Evolutionary conservation across 2,797 vertebrate species (phyloP), one percentile per base, ranked within the genome.

Genomic region (Microhierax caerulescens): DNA sequence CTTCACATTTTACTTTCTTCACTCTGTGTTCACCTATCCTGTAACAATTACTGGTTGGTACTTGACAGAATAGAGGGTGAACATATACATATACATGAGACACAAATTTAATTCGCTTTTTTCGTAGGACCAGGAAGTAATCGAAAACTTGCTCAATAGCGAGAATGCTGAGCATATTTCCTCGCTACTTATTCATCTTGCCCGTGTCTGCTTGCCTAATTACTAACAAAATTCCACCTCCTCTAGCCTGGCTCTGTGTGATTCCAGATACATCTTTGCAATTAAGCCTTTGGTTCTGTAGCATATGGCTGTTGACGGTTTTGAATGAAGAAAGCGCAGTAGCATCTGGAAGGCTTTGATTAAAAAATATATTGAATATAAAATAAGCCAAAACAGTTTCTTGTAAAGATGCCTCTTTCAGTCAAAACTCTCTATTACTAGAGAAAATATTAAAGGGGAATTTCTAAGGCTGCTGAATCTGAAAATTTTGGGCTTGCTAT

Each of bases 271-370:
- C 88, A 74, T 87, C 39, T 70, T 82, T 91, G 74, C 64, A 93
- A 95, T 91, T 95, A 96, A 91, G 87, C 43, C 34, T 94, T 96
- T 88, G 48, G 56, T 95, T 91, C 72, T 70, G 67, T 32, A 89
- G 69, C 96, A 97, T 96, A 93, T 96, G 93, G 90, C 34, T 64
- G 27, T 50, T 91, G 63, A 85, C 73, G 41, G 32, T 61, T 95
- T 91, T 96, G 82, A 93, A 82, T 59, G 37, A 95, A 51, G 28
- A 64, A 50, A 94, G 69, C 63, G 87, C 39, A 87, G 70, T 56
- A 94, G 74, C 94, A 94, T 96, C 92, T 97, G 96, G 95, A 94
- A 22, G 37, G 23, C 34, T 90, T 81, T 96, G 93, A 97, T 96
- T 96, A 96, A 92, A 96, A 95, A 92, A 60, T 56, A 79, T 56